Percentiles rank a stretch among this genome's conserved stretches.
Evolutionary conservation across 2,113 vertebrate species (phyloP).

Genomic region (Fregata magnificens): DNA sequence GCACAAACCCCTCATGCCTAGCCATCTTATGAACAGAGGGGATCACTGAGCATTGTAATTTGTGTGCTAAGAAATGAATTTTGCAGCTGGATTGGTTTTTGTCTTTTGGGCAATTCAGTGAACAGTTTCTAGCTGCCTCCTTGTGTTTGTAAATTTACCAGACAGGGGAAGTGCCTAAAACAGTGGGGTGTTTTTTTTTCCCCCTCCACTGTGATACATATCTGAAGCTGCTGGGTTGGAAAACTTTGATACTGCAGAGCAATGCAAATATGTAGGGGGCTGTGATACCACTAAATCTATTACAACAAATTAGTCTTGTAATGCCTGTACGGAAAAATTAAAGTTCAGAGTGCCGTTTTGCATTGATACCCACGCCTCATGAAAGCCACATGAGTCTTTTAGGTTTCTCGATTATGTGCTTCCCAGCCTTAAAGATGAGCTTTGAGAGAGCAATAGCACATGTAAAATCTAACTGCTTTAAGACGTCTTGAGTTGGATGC

Average conservation of each 20-base stretch:
- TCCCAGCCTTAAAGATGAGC: not conserved
- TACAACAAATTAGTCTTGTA: not conserved
- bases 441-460: not conserved
- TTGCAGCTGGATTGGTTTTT: not conserved
- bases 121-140: not conserved
- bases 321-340: not conserved
- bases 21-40: not conserved
- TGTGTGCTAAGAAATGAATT: not conserved
- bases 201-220: not conserved
- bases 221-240: not conserved
- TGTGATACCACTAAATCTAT: not conserved
- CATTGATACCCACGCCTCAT: not conserved
- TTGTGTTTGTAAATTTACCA: not conserved
- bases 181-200: fast-evolving
- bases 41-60: not conserved
- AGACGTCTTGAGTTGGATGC: not conserved
- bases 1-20: not conserved
- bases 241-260: not conserved
- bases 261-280: not conserved
- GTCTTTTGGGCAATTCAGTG: not conserved
- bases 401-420: not conserved
- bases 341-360: not conserved
- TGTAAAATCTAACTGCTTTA: not conserved
- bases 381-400: not conserved
- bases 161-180: not conserved